A percentile compares a stretch with the other conserved stretches of the same genome.
Conservation (phyloP, 2,113 vertebrate genomes). For the Sorex araneus region DNA sequence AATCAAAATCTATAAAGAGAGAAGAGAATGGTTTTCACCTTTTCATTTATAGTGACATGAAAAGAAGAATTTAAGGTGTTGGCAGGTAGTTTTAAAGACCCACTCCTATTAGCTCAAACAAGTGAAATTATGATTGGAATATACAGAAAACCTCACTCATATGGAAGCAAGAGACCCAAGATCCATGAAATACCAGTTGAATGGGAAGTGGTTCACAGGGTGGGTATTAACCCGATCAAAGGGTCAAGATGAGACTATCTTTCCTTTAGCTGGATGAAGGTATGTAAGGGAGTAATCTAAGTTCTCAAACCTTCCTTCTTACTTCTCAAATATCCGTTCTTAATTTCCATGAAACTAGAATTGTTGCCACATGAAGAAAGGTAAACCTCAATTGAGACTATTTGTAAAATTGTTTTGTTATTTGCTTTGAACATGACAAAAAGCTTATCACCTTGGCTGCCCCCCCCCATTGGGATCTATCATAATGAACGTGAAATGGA, state of each 20-base stretch:
- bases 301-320: not conserved
- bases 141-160: not conserved
- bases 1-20: slow-evolving; percentile 87
- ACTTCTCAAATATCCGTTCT: not conserved
- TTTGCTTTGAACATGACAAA: not conserved
- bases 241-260: not conserved
- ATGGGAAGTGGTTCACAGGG: not conserved
- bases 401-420: not conserved
- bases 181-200: rapidly evolving
- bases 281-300: not conserved
- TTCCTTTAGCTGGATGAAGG: not conserved
- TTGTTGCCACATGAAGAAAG: not conserved
- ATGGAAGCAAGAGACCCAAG: not conserved
- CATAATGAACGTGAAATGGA: not conserved
- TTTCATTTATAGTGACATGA: slow-evolving; percentile 59
- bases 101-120: not conserved
- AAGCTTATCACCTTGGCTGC: not conserved
- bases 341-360: slow-evolving; percentile 21
- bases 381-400: not conserved
- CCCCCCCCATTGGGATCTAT: not conserved
- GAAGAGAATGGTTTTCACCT: slow-evolving; percentile 66
- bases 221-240: rapidly evolving
- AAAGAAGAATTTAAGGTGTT: slow-evolving; percentile 26
- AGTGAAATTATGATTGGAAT: not conserved
- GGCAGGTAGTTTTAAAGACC: slow-evolving; percentile 63